Evolutionary conservation across 2,888 invertebrate genomes (phyloP), one percentile per base, ranked within the genome.

Genomic region (Diadromus collaris): DNA sequence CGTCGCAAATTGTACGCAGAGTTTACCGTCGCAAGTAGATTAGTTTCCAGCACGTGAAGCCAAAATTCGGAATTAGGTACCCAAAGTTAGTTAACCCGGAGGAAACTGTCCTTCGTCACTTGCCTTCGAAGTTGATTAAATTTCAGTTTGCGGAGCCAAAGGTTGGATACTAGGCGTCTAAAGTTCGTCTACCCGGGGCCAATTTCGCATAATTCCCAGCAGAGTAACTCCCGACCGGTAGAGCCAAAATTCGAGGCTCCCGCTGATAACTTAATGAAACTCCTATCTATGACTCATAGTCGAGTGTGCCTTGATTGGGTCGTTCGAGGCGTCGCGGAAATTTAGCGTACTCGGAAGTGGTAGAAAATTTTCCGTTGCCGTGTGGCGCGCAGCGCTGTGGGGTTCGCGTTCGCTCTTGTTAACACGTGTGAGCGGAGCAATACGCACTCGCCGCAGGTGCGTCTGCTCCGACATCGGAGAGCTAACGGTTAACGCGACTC

Each of bases 351-450:
- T 51, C 51, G 74, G 60, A 60, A 65, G 63, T 54, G 32, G 54
- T 24, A 75, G 51, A 27, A 51, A 61, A 61, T 29, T 60, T 70
- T 65, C 48, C 69, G 54, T 65, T 16, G 61, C 19, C 65, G 51
- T n/a, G 21, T 38, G 19, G 65, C n/a, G 19, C 65, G 21, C 13
- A 56, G 21, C 13, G 27, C 2, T 9, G 48, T 48, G 44, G 21
- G 44, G 27, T 29, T 51, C 51, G 51, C 27, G 13, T 29, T 24
- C 38, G 38, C 56, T 44, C 75, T 75, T 46, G 68, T 79, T 76
- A 75, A 79, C 79, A 79, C 79, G 75, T 72, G 68, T 68, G 75
- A 72, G 64, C 78, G 72, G 72, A 60, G 46, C 38, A 54, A 75
- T 63, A 29, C 29, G 48, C 72, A 10, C 46, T 7, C 41, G 64